Conservation (phyloP, 1,140 invertebrate genomes). For the Drosophila hydei region DNA sequence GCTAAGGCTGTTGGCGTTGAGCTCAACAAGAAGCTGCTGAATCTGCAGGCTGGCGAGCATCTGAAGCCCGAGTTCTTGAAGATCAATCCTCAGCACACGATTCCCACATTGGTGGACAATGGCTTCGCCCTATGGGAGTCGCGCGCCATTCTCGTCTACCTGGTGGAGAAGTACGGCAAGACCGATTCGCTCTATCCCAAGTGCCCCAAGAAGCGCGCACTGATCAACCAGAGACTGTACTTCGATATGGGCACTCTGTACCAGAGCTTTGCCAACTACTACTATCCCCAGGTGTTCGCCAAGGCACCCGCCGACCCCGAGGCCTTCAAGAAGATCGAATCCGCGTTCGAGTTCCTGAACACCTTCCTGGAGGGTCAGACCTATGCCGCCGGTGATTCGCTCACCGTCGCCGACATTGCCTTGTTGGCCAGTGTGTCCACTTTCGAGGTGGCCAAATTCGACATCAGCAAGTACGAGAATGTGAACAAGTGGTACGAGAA, state of each 20-base stretch:
- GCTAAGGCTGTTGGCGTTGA: slow-evolving; percentile 89
- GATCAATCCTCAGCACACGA: slow-evolving; percentile 85
- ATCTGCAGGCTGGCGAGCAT: slow-evolving; percentile 88
- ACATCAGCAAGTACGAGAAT: slow-evolving; percentile 88
- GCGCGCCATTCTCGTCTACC: slow-evolving; percentile 89
- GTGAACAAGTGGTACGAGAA: slow-evolving; percentile 89
- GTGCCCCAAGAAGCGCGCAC: slow-evolving; percentile 87
- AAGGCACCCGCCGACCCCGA: slow-evolving; percentile 87
- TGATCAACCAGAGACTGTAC: slow-evolving; percentile 90
- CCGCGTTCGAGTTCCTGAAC: slow-evolving; percentile 88
- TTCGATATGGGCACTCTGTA: slow-evolving; percentile 90
- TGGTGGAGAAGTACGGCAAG: slow-evolving; percentile 89
- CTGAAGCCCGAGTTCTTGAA: slow-evolving; percentile 90
- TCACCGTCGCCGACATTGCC: slow-evolving; percentile 90
- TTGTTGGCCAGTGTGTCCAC: slow-evolving; percentile 87
- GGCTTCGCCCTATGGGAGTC: slow-evolving; percentile 89
- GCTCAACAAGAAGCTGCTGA: slow-evolving; percentile 88
- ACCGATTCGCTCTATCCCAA: slow-evolving; percentile 89
- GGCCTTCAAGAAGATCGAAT: slow-evolving; percentile 87
- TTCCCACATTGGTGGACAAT: slow-evolving; percentile 88
- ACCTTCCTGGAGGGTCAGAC: slow-evolving; percentile 87
- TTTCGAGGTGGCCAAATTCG: slow-evolving; percentile 87
- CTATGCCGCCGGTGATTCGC: slow-evolving; percentile 87
- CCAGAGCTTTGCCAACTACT: slow-evolving; percentile 86
- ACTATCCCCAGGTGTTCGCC: slow-evolving; percentile 90